phyloP scores from a whole-genome alignment of 2,797 vertebrate species.

The Dermochelys coriacea region DNA sequence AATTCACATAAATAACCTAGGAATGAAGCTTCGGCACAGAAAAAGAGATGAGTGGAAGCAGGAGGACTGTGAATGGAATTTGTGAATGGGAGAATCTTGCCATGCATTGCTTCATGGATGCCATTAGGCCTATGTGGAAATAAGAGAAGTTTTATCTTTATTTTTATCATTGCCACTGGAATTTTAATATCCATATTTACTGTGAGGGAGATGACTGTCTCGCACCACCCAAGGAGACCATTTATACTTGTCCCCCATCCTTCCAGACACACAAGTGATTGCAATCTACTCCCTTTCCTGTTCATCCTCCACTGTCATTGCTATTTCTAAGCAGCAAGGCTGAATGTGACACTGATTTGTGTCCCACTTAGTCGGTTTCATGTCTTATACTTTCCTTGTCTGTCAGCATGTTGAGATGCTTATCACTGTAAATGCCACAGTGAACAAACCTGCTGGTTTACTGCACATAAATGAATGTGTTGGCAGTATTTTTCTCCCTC shows the following conservation, averaged over 20 bases:
- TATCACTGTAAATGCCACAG: not conserved
- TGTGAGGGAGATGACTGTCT: rapidly evolving
- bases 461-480: not conserved
- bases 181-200: not conserved
- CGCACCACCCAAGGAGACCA: rapidly evolving
- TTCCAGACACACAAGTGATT: not conserved
- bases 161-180: not conserved
- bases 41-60: not conserved
- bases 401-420: not conserved
- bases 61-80: not conserved
- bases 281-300: rapidly evolving
- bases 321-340: rapidly evolving
- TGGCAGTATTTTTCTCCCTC: not conserved
- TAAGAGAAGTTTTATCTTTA: not conserved
- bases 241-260: not conserved
- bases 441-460: rapidly evolving
- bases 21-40: not conserved
- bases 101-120: not conserved
- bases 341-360: not conserved
- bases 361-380: not conserved
- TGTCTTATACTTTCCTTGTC: not conserved
- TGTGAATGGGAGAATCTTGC: not conserved
- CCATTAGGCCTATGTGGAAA: not conserved
- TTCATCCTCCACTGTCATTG: rapidly evolving
- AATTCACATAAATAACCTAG: not conserved